Evolutionary conservation across 2,113 vertebrate species (phyloP).

Genomic region (crab-eating macaque (Macaca fascicularis)): DNA sequence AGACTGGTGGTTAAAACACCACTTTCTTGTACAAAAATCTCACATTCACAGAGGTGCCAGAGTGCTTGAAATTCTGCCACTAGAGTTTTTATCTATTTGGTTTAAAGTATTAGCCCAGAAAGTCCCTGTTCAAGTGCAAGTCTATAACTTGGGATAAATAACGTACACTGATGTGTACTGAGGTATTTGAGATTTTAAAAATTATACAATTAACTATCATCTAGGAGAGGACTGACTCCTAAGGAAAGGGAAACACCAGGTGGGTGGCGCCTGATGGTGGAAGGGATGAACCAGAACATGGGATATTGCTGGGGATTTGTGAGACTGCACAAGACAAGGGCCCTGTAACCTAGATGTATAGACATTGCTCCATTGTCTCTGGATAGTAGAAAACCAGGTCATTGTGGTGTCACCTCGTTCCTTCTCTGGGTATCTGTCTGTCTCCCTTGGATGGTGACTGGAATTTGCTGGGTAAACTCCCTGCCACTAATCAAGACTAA

Average conservation of each 20-base stretch:
- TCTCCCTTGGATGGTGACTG: background rate
- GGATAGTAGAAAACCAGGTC: background rate
- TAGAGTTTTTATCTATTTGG: background rate
- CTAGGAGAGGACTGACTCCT: background rate
- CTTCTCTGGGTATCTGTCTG: background rate
- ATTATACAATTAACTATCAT: background rate
- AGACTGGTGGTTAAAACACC: background rate
- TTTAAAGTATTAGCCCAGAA: background rate
- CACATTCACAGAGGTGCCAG: background rate
- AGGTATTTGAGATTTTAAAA: background rate
- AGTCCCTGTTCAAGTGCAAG: background rate
- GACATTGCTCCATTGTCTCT: background rate
- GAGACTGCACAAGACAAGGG: background rate
- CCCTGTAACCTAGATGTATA: rapidly evolving
- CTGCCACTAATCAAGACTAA: background rate
- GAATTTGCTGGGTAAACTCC: background rate
- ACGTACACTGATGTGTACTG: background rate
- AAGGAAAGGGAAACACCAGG: background rate
- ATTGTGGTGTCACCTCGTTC: background rate
- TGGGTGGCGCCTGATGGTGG: background rate
- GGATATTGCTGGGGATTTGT: background rate
- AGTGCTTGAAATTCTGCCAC: background rate
- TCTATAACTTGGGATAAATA: background rate
- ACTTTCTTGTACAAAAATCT: background rate
- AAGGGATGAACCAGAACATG: background rate